A percentile compares a stretch with the other conserved stretches of the same genome.
These are phyloP conservation scores for Abrostola tripartita DNA, from an alignment of 2,888 invertebrate genomes.

Conservation along the genomic window DNA sequence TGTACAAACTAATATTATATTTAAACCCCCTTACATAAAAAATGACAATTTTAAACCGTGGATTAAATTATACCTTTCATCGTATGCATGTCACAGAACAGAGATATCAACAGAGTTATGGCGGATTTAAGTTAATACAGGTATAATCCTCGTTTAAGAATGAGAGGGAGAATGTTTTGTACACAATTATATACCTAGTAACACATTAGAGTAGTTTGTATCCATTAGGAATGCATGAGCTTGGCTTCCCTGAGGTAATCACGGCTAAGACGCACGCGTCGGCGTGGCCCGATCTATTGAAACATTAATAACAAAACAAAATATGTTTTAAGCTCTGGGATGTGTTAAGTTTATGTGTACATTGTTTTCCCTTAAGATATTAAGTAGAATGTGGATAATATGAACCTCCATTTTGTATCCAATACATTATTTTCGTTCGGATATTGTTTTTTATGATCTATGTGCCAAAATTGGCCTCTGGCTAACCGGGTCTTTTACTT, in stretches of 20 bases:
- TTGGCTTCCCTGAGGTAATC: slow-evolving; percentile 49
- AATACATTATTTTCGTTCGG: background rate
- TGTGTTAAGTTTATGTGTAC: slow-evolving; percentile 11
- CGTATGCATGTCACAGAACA: no score
- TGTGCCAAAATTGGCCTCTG: no score
- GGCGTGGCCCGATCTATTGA: slow-evolving; percentile 35
- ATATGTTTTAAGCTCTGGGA: slow-evolving; percentile 34
- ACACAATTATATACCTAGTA: slow-evolving; percentile 42
- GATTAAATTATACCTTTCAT: no score
- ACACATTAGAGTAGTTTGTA: slow-evolving; percentile 46
- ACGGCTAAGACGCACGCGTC: slow-evolving; percentile 41
- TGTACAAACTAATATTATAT: slow-evolving; percentile 5
- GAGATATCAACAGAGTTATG: no score
- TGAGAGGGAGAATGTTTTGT: slow-evolving; percentile 4
- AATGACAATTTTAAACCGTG: no score
- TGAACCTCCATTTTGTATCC: background rate
- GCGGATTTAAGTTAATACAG: no score
- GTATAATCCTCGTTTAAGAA: no score
- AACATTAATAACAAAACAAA: slow-evolving; percentile 51
- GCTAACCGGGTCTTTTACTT: no score
- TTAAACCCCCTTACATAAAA: background rate
- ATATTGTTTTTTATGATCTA: no score
- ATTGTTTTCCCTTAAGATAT: slow-evolving; percentile 5
- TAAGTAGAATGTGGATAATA: background rate
- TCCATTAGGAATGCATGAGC: slow-evolving; percentile 50